Evolutionary conservation across 2,113 vertebrate species (phyloP).

Genomic region (Malurus elegans): DNA sequence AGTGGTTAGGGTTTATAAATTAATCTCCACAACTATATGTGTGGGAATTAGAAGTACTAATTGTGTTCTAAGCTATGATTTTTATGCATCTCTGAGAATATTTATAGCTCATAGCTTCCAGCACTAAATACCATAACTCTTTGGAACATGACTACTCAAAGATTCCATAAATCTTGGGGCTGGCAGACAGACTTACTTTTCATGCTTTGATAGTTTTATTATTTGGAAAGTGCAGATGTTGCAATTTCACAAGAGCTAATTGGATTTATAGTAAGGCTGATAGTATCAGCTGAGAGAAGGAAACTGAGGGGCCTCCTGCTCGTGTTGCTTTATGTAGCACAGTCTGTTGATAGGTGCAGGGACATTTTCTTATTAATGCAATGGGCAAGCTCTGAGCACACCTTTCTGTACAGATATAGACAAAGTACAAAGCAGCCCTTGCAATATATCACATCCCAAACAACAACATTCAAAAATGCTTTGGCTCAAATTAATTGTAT

Average conservation of each 20-base stretch:
- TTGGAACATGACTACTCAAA: not conserved
- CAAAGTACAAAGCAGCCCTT: not conserved
- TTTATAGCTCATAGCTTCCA: slow-evolving; percentile 25
- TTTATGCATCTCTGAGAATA: not conserved
- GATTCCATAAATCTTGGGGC: slow-evolving; percentile 25
- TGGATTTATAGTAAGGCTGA: not conserved
- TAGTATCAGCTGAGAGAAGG: not conserved
- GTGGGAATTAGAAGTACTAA: slow-evolving; percentile 16
- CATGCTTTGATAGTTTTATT: slow-evolving; percentile 34
- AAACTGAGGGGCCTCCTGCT: not conserved
- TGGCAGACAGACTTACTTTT: not conserved
- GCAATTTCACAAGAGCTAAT: slow-evolving; percentile 21
- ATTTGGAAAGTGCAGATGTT: slow-evolving; percentile 36
- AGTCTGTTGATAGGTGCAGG: not conserved
- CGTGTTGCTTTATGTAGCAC: not conserved
- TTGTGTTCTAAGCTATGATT: not conserved
- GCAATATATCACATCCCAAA: not conserved
- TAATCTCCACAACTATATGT: not conserved
- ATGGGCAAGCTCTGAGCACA: not conserved
- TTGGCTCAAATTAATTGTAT: not conserved
- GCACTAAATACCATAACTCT: not conserved
- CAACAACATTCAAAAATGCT: not conserved
- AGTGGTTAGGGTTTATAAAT: not conserved
- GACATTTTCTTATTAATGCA: not conserved
- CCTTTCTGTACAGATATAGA: not conserved